Percentiles rank a stretch among this genome's conserved stretches.
Evolutionary conservation across 2,888 invertebrate genomes (phyloP).

Genomic region (Drosophila meridionalis): DNA sequence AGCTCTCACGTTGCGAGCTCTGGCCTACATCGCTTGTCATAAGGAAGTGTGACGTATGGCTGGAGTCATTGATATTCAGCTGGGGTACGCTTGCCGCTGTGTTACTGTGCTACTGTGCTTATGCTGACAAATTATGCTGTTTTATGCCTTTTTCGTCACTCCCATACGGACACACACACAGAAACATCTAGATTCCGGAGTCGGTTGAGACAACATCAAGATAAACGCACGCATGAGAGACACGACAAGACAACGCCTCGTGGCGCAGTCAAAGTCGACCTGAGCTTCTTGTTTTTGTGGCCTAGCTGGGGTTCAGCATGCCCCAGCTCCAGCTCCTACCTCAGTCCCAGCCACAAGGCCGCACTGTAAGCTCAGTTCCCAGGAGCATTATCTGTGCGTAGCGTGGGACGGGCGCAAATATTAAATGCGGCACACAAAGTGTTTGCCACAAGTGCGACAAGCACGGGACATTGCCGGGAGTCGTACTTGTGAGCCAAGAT

Average conservation of each 20-base stretch:
- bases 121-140: slow-evolving; percentile 78
- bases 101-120: slow-evolving; percentile 38
- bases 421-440: slow-evolving; percentile 65
- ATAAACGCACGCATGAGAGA: slow-evolving; percentile 64
- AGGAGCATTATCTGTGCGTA: slow-evolving; percentile 69
- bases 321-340: background rate
- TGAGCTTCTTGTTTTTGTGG: slow-evolving; percentile 67
- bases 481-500: slow-evolving; percentile 44
- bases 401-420: slow-evolving; percentile 60
- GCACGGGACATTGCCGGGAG: slow-evolving; percentile 17
- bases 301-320: slow-evolving; percentile 28
- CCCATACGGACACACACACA: slow-evolving; percentile 23
- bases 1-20: background rate
- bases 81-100: slow-evolving; percentile 37
- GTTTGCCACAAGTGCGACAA: slow-evolving; percentile 54
- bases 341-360: background rate
- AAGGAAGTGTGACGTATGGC: slow-evolving; percentile 12
- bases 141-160: slow-evolving; percentile 74
- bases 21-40: slow-evolving; percentile 1
- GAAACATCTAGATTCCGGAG: slow-evolving; percentile 23
- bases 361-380: slow-evolving; percentile 52
- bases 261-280: slow-evolving; percentile 41
- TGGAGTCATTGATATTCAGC: slow-evolving; percentile 72
- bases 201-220: slow-evolving; percentile 43
- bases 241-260: slow-evolving; percentile 38